Evolutionary conservation across 1,140 invertebrate genomes (phyloP), one percentile per base, ranked within the genome.

Genomic region (Latrodectus geometricus): DNA sequence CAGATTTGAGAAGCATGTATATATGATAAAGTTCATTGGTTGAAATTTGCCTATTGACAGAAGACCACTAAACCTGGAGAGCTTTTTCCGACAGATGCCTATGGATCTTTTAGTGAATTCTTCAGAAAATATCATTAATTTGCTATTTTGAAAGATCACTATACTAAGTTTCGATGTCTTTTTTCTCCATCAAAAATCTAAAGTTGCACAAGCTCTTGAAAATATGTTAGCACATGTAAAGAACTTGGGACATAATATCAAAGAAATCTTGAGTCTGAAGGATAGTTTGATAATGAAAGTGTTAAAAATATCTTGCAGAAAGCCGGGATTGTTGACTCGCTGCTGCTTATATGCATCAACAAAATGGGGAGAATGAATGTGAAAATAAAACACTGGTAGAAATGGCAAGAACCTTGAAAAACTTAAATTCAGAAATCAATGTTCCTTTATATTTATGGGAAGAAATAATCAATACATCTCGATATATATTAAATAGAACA

Each of bases 261-360:
- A 83, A 68, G 66, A 73, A 70, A 14, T 88, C 15, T 52, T 87
- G 4, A 84, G 52, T 66, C 80, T 68, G 86, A 74, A 21, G 69
- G 50, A 3, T 70, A 88, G 52, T 88, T 85, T 52, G 66, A 73
- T 21, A 72, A 85, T 11, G n/a, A 68, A 21, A 17, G 61, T 15
- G 66, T 80, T 23, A 12, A 17, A 48, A 20, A 4, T n/a, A 73
- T 75, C 35, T 75, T 88, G 17, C 14, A 4, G 20, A 11, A 56
- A 23, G 4, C 70, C 8, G 23, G 20, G 20, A 87, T 88, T 9
- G 69, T 12, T 8, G 66, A 52, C 14, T 85, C 5, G 69, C 86
- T 52, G 86, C 88, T 35, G 49, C 79, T 17, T 88, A 68, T 66
- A 83, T 72, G 8, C 86, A 72, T 5, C 12, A 85, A 76, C 72